A percentile compares a stretch with the other conserved stretches of the same genome.
Evolutionary conservation across 2,888 invertebrate species (phyloP).

Genomic region (Tryphoninae sp.): DNA sequence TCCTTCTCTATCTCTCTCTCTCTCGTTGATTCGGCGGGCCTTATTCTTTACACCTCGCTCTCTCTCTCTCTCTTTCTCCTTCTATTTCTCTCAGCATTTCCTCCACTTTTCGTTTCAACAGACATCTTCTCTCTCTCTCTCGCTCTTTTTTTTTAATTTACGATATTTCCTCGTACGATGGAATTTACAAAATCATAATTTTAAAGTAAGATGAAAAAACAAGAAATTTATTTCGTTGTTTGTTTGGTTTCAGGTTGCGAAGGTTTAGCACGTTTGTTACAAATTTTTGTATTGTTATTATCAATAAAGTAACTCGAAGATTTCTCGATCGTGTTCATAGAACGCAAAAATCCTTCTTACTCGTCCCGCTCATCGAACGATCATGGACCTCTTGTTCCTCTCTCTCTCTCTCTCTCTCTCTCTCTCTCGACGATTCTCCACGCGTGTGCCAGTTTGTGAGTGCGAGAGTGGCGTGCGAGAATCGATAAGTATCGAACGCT

Average conservation of each 20-base stretch:
- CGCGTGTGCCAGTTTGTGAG: conserved; percentile 2
- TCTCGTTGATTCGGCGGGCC: conserved; percentile 12
- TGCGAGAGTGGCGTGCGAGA: conserved; percentile 53
- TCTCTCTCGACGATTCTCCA: background rate
- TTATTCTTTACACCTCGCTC: conserved; percentile 2
- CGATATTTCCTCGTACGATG: conserved; percentile 7
- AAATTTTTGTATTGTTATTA: conserved; percentile 2
- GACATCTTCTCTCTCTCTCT: conserved; percentile 14
- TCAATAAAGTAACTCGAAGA: background rate
- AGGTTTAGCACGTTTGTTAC: background rate
- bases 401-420: too few species aligned
- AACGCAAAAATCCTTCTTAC: conserved; percentile 15
- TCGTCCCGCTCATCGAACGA: conserved; percentile 53
- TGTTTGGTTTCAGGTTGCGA: background rate
- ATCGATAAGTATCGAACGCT: conserved; percentile 60
- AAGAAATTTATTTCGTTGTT: background rate
- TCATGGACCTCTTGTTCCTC: conserved; percentile 16
- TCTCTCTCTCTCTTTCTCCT: conserved; percentile 17
- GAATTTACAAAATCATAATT: conserved; percentile 20
- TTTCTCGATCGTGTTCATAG: background rate
- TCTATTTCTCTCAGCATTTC: background rate
- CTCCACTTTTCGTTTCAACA: background rate
- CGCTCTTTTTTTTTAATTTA: conserved; percentile 28
- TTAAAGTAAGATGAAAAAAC: background rate
- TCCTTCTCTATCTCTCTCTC: background rate